Evolutionary conservation across 2,797 vertebrate genomes (phyloP), one percentile per base, ranked within the genome.

Genomic region (Mastacembelus armatus): DNA sequence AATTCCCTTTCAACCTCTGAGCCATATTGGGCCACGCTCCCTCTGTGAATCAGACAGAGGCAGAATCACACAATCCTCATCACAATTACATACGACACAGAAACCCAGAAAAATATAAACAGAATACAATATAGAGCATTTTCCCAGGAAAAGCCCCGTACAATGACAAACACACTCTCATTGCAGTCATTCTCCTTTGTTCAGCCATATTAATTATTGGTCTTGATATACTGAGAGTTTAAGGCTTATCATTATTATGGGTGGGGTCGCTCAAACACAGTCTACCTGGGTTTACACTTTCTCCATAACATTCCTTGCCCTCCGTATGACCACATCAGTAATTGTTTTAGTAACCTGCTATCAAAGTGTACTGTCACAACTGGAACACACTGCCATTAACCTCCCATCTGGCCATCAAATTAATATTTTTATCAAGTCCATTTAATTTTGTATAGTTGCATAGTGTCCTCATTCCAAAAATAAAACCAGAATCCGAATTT

Each of bases 1-100:
- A 84, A 88, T 88, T 92, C 85, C 64, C 83, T 90, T 91, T 89
- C 69, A 90, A 88, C 81, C 47, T 72, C 68, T 61, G 45, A 71
- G 73, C 64, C 43, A 65, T 61, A 80, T 51, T 68, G 59, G 35
- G 43, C 57, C 67, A 62, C 3, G 24, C 64, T 60, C 83, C 48
- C 70, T 58, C 56, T 57, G 43, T 67, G 64, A 70, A 79, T 80
- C 39, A 68, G 51, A 56, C 65, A 74, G 58, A 60, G 49, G 52
- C 12, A 63, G 69, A 74, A 83, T 78, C 71, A 70, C 43, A 57
- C 35, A 74, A 51, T 76, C 62, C 26, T 59, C 56, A 76, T 70
- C 35, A 68, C 42, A 61, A 78, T 82, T 52, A 49, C 64, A 73
- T n/a, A 63, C 0, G 36, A 71, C 63, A 47, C 14, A 66, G 61